These are phyloP conservation scores for Dyspetes luteomarginatus DNA, from an alignment of 2,888 invertebrate genomes.

Conservation along the genomic window DNA sequence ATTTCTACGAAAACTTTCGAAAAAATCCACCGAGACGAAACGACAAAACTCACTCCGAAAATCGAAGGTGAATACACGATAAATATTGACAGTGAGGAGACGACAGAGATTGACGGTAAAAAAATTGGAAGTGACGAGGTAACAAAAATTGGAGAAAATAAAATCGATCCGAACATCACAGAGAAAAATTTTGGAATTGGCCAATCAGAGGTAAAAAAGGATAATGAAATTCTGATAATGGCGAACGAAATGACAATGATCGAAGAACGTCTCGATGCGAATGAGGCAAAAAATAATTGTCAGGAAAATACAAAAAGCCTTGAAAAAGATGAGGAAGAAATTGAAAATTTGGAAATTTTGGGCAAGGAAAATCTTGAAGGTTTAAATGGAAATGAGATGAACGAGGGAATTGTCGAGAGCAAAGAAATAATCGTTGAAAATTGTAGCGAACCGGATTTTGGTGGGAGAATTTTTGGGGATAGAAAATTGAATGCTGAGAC, in stretches of 20 bases:
- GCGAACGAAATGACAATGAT: slow-evolving; percentile 69
- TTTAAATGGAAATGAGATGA: slow-evolving; percentile 30
- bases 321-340: slow-evolving; percentile 50
- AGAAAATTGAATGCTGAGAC: slow-evolving; percentile 49
- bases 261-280: slow-evolving; percentile 66
- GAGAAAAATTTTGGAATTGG: slow-evolving; percentile 34
- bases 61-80: no score
- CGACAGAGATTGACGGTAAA: no score
- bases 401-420: slow-evolving; percentile 32
- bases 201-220: slow-evolving; percentile 30
- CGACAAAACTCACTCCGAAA: no score
- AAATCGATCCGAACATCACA: background rate
- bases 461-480: slow-evolving; percentile 63
- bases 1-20: slow-evolving; percentile 60
- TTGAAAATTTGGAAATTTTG: slow-evolving; percentile 24
- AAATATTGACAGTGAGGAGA: no score
- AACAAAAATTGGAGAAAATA: slow-evolving; percentile 22
- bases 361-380: slow-evolving; percentile 2
- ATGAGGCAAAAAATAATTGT: slow-evolving; percentile 50
- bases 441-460: slow-evolving; percentile 65
- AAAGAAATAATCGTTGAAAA: slow-evolving; percentile 57
- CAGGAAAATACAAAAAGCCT: slow-evolving; percentile 39
- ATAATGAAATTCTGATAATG: slow-evolving; percentile 51
- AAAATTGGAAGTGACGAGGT: slow-evolving; percentile 55
- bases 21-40: no score